Conservation (phyloP, 1,140 invertebrate species). For the Dinothrombium tinctorium region DNA sequence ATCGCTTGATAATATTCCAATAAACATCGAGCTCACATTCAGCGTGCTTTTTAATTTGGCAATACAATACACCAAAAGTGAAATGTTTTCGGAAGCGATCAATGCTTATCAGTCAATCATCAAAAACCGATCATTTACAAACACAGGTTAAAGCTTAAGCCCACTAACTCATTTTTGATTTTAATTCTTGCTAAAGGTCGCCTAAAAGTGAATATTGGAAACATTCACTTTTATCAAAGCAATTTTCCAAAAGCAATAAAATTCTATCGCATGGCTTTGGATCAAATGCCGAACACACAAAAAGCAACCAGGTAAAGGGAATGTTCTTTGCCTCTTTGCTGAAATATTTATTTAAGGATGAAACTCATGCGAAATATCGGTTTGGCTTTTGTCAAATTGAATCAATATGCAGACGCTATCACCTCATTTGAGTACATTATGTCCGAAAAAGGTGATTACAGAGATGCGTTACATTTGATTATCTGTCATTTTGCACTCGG, state of each 20-base stretch:
- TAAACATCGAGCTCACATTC: slow-evolving; percentile 11
- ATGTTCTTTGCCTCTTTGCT: not conserved
- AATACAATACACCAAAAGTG: slow-evolving; percentile 71
- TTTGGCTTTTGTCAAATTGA: slow-evolving; percentile 79
- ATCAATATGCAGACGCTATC: slow-evolving; percentile 80
- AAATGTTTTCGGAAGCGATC: slow-evolving; percentile 82
- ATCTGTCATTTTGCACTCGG: slow-evolving; percentile 77
- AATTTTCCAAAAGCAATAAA: slow-evolving; percentile 88
- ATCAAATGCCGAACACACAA: slow-evolving; percentile 74
- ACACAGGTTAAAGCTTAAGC: slow-evolving; percentile 25
- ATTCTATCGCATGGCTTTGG: slow-evolving; percentile 87
- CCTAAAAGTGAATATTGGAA: slow-evolving; percentile 92
- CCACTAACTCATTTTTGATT: not conserved
- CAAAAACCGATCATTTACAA: slow-evolving; percentile 60
- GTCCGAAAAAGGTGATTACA: slow-evolving; percentile 75
- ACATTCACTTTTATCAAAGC: slow-evolving; percentile 84
- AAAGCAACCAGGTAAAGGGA: slow-evolving; percentile 52
- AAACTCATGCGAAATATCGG: slow-evolving; percentile 99
- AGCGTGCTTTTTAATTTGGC: slow-evolving; percentile 57
- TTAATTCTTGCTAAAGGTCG: slow-evolving; percentile 30
- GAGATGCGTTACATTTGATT: slow-evolving; percentile 41
- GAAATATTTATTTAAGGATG: slow-evolving; percentile 32
- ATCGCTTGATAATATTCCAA: slow-evolving; percentile 11
- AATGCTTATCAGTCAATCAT: slow-evolving; percentile 78
- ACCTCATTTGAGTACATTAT: slow-evolving; percentile 94